Base-by-base conservation (phyloP, 2,888 invertebrate species). In the Rhodophaea formosa region DNA sequence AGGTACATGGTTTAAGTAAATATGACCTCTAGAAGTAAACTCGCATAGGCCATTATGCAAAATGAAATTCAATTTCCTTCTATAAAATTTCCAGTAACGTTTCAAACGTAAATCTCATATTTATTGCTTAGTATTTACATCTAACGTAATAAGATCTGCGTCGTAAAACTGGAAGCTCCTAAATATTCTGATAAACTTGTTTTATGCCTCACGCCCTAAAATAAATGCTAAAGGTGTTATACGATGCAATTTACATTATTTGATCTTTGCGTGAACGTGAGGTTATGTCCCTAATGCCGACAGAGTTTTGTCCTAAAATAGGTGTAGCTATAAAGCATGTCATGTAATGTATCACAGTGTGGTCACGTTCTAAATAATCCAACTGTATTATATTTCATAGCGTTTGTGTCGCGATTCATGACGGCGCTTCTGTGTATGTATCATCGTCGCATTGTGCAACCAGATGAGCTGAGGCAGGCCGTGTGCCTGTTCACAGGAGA, bases 281-380 rank as follows among this genome's bases (percentile, higher is more conserved):
- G 12, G 12, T 39, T 12, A 39, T 12, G 35, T 35, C 12, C n/a
- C 39, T 39, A 12, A 39, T 39, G 12, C 39, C 5, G 23, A 46
- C 46, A 46, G 39, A 69, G 67, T 67, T 65, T 58, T 69, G 66
- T 68, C 70, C 68, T 69, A 74, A 74, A 78, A 73, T 70, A 68
- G 70, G 64, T 59, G 64, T 68, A 71, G 64, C 66, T 68, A 74
- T 69, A 71, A 62, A 68, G 67, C 71, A 68, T 74, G 72, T 68
- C 71, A 67, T 71, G 74, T 75, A 79, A 80, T 77, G 74, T 80
- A 76, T 80, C 77, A 74, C 74, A 66, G 74, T 72, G 73, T 72
- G 75, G 86, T 86, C 85, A 84, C 86, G 86, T 86, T 85, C 86
- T 80, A 79, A 84, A 86, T 86, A 86, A 75, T 79, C 77, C 70